Base-by-base conservation (phyloP, 2,888 invertebrate species). In the Ophion slaviceki region DNA sequence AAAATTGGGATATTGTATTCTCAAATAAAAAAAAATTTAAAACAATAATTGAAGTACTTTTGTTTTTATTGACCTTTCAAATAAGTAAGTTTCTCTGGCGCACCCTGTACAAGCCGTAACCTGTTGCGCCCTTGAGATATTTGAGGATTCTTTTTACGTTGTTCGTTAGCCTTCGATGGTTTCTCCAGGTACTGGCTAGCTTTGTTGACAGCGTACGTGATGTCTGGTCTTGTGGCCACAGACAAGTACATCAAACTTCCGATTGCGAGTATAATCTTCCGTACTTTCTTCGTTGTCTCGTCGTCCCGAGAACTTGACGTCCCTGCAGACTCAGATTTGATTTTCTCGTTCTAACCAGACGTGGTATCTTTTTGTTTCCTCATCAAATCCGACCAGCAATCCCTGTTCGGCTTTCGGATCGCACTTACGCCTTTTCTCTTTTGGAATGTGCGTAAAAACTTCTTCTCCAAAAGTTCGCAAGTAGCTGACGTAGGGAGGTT, bases 311-410 rank as follows among this genome's bases (percentile, higher is more conserved):
- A 84, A 84, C 67, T 70, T 80, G 28, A 84, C 74, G 14, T 84
- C 79, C 47, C 84, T 84, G 28, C 84, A 85, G 20, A 87, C 83
- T 72, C 47, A 72, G 66, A 77, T 47, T 45, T 59, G 11, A 59
- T 77, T 75, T 24, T 79, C 57, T 14, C 62, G 36, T 11, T 53
- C 10, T 28, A 83, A 84, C 47, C 82, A 82, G 6, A 86, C 57
- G 8, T 86, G 75, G 53, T 80, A 86, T 8, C 78, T 82, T 47
- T 87, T 84, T 4, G 77, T 32, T 8, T 85, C 57, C 11, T 84
- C 84, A 36, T 81, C 82, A 32, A 32, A 32, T 32, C 32, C 32
- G 32, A 32, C 32, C 32, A 32, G 4, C 32, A 32, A 32, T 32
- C 53, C 53, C 6, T 53, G 53, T 53, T 53, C 53, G 53, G 53